These are phyloP conservation scores for Herpetotheres cachinnans DNA, from an alignment of 2,113 vertebrate species.

Conservation along the genomic window DNA sequence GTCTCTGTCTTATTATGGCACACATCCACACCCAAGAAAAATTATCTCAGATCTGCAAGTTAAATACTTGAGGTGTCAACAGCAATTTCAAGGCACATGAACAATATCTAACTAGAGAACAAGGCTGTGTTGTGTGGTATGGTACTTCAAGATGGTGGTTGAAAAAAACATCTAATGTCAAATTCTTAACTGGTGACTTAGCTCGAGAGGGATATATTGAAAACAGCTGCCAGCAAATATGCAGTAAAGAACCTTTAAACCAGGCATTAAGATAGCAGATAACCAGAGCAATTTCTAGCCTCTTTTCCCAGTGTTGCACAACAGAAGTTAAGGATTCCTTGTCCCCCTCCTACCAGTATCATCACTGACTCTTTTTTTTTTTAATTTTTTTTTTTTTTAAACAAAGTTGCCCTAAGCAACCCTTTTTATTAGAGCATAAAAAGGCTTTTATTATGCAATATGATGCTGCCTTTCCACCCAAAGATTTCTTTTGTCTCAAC, in stretches of 20 bases:
- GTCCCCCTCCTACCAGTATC: neutral
- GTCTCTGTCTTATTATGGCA: constrained; percentile 50
- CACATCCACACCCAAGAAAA: constrained; percentile 56
- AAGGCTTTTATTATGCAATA: constrained; percentile 63
- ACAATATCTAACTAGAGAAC: constrained; percentile 54
- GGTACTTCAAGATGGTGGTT: constrained; percentile 58
- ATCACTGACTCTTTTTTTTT: neutral
- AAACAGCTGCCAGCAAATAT: constrained; percentile 67
- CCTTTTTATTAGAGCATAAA: constrained; percentile 43
- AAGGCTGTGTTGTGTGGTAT: constrained; percentile 41
- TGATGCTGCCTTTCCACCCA: constrained; percentile 55
- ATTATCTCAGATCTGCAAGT: constrained; percentile 41
- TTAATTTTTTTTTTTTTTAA: neutral
- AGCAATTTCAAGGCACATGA: constrained; percentile 63
- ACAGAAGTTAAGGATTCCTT: neutral
- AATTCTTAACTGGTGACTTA: constrained; percentile 68
- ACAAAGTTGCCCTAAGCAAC: constrained; percentile 40
- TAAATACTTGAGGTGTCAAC: constrained; percentile 66
- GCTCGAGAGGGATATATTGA: constrained; percentile 41
- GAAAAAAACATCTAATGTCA: constrained; percentile 52
- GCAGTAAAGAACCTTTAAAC: constrained; percentile 58
- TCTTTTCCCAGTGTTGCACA: constrained; percentile 8
- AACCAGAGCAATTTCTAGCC: constrained; percentile 16
- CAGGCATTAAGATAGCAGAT: constrained; percentile 53
- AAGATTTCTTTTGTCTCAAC: constrained; percentile 63